phyloP scores from a whole-genome alignment of 2,888 invertebrate species.

The Neoscelio sp. region DNA sequence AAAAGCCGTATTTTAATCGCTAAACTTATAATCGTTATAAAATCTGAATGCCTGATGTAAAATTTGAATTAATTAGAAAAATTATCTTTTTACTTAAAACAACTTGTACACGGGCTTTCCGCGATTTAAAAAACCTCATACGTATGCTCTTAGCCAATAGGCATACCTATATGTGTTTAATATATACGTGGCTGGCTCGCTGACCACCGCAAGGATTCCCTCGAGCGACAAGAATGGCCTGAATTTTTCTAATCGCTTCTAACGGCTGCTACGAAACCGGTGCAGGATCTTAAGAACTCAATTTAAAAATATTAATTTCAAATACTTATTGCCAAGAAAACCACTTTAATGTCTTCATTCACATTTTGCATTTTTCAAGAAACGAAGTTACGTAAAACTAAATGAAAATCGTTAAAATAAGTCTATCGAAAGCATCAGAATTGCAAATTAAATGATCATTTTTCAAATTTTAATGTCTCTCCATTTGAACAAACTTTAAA shows the following conservation, averaged over 20 bases:
- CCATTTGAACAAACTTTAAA: too few relatives aligned
- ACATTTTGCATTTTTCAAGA: background rate
- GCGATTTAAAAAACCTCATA: constrained; percentile 9
- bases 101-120: constrained; percentile 9
- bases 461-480: too few relatives aligned
- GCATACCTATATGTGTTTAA: constrained; percentile 14
- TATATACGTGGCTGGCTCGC: constrained; percentile 22
- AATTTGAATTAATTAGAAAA: constrained; percentile 47
- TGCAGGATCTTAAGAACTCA: constrained; percentile 45
- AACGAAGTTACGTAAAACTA: background rate
- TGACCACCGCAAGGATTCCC: constrained; percentile 57
- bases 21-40: constrained; percentile 4
- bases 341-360: constrained; percentile 22
- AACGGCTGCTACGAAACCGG: constrained; percentile 54
- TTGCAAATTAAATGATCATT: too few relatives aligned
- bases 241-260: constrained; percentile 61
- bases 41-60: constrained; percentile 13
- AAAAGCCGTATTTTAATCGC: constrained; percentile 12
- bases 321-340: constrained; percentile 4
- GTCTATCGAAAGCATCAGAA: too few relatives aligned
- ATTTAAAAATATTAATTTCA: constrained; percentile 40
- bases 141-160: constrained; percentile 15
- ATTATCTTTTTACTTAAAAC: constrained; percentile 6
- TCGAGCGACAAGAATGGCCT: constrained; percentile 67
- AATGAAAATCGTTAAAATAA: background rate